phyloP scores from a whole-genome alignment of 2,888 invertebrate genomes.

The Tenthredo distinguenda region DNA sequence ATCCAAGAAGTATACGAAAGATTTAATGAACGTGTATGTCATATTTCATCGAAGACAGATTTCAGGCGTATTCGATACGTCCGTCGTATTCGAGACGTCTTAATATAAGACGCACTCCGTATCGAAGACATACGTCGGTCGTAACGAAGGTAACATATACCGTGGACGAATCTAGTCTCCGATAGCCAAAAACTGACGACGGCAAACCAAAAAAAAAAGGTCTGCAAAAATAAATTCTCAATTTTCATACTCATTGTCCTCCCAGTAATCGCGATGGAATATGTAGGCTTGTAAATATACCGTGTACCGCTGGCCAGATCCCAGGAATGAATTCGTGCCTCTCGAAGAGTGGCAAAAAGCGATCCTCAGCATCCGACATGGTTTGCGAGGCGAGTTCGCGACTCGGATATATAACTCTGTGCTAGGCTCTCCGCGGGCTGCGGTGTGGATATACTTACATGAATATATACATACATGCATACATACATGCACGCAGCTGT shows the following conservation, averaged over 20 bases:
- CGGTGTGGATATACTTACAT: constrained; percentile 1
- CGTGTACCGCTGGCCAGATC: constrained; percentile 16
- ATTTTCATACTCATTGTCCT: neutral
- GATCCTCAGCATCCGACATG: constrained; percentile 35
- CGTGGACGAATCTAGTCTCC: neutral
- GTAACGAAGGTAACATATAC: neutral
- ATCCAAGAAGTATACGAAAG: neutral
- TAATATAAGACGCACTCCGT: no score
- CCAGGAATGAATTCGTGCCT: constrained; percentile 32
- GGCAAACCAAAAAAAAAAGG: neutral
- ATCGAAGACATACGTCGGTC: neutral
- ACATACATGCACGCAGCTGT: constrained; percentile 11
- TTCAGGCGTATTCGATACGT: neutral
- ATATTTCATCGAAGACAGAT: neutral
- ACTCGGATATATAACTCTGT: constrained; percentile 30
- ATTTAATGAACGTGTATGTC: neutral
- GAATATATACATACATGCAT: neutral
- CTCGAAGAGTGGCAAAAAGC: constrained; percentile 22
- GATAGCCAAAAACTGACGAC: neutral
- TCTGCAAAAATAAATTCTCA: neutral
- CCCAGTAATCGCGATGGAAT: neutral
- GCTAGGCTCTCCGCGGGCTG: neutral
- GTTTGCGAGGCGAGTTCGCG: constrained; percentile 26
- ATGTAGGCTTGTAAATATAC: constrained; percentile 30
- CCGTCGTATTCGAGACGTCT: neutral